Percentiles rank a stretch among this genome's conserved stretches.
Conservation (phyloP, 2,113 vertebrate genomes). For the Progne subis region DNA sequence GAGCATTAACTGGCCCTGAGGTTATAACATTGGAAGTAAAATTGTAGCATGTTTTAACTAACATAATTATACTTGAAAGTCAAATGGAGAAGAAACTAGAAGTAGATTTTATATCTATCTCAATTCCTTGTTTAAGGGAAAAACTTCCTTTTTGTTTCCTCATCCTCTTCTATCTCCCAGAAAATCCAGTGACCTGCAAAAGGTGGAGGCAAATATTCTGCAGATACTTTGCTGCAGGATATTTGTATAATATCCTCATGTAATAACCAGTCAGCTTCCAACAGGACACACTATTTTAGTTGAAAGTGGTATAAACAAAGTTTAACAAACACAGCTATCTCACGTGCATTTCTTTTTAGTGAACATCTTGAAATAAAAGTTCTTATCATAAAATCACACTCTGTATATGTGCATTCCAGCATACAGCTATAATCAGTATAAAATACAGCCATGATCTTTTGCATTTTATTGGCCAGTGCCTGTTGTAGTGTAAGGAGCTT, state of each 20-base stretch:
- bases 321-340: not conserved
- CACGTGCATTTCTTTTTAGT: too few species aligned
- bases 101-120: not conserved
- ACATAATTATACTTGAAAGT: not conserved
- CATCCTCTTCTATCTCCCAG: not conserved
- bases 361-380: not conserved
- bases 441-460: not conserved
- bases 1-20: not conserved
- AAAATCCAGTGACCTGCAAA: not conserved
- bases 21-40: not conserved
- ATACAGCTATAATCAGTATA: not conserved
- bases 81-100: not conserved
- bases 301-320: not conserved
- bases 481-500: not conserved
- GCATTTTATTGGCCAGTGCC: not conserved
- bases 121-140: not conserved
- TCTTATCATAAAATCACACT: not conserved
- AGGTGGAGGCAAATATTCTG: not conserved
- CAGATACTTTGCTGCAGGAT: not conserved
- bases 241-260: not conserved
- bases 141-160: not conserved
- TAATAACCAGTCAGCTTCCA: not conserved
- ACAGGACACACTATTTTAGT: not conserved
- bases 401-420: not conserved
- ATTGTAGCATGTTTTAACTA: not conserved